A percentile compares a stretch with the other conserved stretches of the same genome.
Conservation (phyloP, 2,888 invertebrate species). For the Charanyca ferruginea region DNA sequence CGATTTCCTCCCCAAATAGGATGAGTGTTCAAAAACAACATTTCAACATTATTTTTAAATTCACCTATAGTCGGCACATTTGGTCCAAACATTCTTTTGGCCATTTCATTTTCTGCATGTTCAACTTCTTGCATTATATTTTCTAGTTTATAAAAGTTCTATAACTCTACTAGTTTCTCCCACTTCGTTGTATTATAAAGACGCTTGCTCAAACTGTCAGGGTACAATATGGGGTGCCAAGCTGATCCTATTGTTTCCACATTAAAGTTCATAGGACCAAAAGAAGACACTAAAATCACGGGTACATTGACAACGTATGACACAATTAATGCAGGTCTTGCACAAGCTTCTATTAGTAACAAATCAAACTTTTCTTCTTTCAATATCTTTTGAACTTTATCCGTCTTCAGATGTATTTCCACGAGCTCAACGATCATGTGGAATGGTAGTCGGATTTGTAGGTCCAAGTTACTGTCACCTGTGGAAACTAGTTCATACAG, state of each 20-base stretch:
- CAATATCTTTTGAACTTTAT: conserved; percentile 65
- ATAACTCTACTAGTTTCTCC: conserved; percentile 68
- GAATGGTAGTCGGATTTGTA: conserved; percentile 37
- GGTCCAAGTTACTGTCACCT: conserved; percentile 30
- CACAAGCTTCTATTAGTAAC: conserved; percentile 65
- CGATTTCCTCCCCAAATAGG: conserved; percentile 74
- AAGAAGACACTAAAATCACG: conserved; percentile 71
- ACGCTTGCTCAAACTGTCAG: conserved; percentile 55
- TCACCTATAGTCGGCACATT: conserved; percentile 61
- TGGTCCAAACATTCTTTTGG: conserved; percentile 64
- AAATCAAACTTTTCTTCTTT: conserved; percentile 68
- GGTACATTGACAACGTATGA: conserved; percentile 63
- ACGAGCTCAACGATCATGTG: conserved; percentile 43
- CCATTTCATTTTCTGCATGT: conserved; percentile 54
- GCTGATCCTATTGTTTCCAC: conserved; percentile 52
- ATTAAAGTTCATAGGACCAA: conserved; percentile 56
- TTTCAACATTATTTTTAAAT: conserved; percentile 70
- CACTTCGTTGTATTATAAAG: conserved; percentile 67
- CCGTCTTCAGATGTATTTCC: conserved; percentile 55
- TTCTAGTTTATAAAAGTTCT: conserved; percentile 38
- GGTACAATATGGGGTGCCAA: conserved; percentile 68
- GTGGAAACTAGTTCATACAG: conserved; percentile 6
- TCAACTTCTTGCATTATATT: conserved; percentile 34
- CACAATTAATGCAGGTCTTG: conserved; percentile 51
- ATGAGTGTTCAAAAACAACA: conserved; percentile 82